Conservation (phyloP, 2,113 vertebrate species). For the Alligator sinensis region DNA sequence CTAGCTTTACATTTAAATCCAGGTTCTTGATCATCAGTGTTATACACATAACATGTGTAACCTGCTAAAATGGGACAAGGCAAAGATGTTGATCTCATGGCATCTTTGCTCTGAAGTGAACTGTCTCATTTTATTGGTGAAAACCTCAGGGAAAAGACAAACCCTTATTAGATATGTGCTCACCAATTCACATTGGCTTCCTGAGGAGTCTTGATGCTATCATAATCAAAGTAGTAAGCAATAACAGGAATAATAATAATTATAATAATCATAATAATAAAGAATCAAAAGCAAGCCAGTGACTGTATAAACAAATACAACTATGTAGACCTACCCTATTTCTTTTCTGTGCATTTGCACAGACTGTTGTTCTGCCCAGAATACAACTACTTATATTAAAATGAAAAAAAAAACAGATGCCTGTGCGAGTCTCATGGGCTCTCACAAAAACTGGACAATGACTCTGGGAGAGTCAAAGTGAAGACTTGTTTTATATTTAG, state of each 20-base stretch:
- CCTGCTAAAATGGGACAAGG: neutral
- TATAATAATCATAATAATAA: neutral
- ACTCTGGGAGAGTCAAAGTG: neutral
- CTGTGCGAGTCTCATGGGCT: neutral
- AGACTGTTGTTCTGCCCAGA: too few species aligned
- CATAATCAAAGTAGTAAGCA: neutral
- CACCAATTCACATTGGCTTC: neutral
- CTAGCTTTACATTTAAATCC: neutral
- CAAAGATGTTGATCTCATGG: neutral
- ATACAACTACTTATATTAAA: too few species aligned
- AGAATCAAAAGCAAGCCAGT: neutral
- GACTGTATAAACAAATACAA: neutral
- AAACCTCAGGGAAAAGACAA: rapidly evolving
- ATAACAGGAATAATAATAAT: neutral
- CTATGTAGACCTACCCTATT: neutral
- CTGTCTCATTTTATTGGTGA: neutral
- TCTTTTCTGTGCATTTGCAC: too few species aligned
- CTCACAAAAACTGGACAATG: neutral
- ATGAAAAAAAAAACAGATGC: neutral
- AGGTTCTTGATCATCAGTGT: neutral
- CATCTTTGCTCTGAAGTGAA: neutral
- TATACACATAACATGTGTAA: neutral
- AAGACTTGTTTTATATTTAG: neutral
- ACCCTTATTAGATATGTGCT: neutral
- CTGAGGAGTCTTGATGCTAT: neutral